phyloP scores from a whole-genome alignment of 2,888 invertebrate genomes.

The Monopis laevigella region DNA sequence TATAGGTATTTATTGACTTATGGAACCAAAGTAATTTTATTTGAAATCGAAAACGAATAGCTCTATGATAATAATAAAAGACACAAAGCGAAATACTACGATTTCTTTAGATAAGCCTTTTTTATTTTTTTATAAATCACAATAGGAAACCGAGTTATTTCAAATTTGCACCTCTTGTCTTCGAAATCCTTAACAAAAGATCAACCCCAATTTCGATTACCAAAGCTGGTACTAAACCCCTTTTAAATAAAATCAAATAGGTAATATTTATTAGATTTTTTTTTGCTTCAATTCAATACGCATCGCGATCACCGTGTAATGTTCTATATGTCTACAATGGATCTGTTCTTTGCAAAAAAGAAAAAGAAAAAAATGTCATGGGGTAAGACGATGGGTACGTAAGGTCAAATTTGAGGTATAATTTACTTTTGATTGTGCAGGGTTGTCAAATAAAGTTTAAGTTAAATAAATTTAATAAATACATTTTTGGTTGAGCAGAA shows the following conservation, averaged over 20 bases:
- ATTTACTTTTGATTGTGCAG: slow-evolving; percentile 27
- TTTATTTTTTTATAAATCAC: neutral
- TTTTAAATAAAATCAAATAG: slow-evolving; percentile 61
- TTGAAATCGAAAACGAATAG: slow-evolving; percentile 8
- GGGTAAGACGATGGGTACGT: slow-evolving; percentile 54
- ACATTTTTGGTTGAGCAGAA: no score
- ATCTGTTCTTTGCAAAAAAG: slow-evolving; percentile 19
- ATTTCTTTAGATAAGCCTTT: slow-evolving; percentile 3
- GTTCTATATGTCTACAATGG: slow-evolving; percentile 47
- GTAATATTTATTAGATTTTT: slow-evolving; percentile 64
- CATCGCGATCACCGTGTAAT: slow-evolving; percentile 35
- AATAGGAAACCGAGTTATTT: slow-evolving; percentile 21
- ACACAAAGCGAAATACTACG: slow-evolving; percentile 4
- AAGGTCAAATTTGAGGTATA: slow-evolving; percentile 44
- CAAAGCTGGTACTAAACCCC: slow-evolving; percentile 51
- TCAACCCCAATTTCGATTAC: slow-evolving; percentile 43
- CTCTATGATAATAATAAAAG: slow-evolving; percentile 2
- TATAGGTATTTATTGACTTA: slow-evolving; percentile 3
- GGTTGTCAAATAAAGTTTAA: slow-evolving; percentile 30
- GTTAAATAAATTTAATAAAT: no score
- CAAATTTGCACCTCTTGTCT: slow-evolving; percentile 40
- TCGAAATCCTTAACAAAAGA: no score
- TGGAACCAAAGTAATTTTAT: neutral
- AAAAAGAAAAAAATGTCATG: slow-evolving; percentile 26
- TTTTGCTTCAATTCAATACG: slow-evolving; percentile 41